Percentiles rank a stretch among this genome's conserved stretches.
Conservation (phyloP, 2,888 invertebrate species). For the Theretra japonica region DNA sequence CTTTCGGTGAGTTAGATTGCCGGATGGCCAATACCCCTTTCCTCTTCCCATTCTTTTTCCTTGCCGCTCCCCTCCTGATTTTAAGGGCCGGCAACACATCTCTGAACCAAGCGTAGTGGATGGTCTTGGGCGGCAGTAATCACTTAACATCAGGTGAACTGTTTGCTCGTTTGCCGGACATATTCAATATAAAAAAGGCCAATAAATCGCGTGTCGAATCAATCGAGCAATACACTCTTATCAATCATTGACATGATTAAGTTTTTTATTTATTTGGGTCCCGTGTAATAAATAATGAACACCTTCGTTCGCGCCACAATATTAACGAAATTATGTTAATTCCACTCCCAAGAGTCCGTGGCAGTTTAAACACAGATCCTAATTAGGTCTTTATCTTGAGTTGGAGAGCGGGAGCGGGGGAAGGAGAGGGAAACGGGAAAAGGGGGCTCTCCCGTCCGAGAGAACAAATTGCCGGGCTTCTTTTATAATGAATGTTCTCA, state of each 20-base stretch:
- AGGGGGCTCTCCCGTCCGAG: not conserved
- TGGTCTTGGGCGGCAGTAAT: no score
- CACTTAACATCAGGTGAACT: no score
- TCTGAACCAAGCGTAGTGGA: no score
- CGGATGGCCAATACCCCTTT: no score
- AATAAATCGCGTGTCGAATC: no score
- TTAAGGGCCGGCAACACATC: no score
- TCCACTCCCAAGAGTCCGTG: constrained; percentile 38
- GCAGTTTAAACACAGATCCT: constrained; percentile 36
- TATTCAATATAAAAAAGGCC: no score
- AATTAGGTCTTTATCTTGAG: constrained; percentile 41
- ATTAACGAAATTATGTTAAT: constrained; percentile 49
- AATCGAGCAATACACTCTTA: not conserved
- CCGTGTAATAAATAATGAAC: not conserved
- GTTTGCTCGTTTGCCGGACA: no score
- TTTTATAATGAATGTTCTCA: constrained; percentile 12
- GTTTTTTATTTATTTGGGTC: constrained; percentile 30
- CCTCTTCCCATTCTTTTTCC: no score
- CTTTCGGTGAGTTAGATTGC: no score
- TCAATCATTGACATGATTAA: not conserved
- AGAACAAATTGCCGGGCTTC: not conserved
- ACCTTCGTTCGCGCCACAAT: constrained; percentile 26
- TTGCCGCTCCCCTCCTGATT: no score
- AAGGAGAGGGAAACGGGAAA: no score
- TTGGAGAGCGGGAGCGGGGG: not conserved